Evolutionary conservation across 2,888 invertebrate species (phyloP).

Genomic region (Campaea margaritaria): DNA sequence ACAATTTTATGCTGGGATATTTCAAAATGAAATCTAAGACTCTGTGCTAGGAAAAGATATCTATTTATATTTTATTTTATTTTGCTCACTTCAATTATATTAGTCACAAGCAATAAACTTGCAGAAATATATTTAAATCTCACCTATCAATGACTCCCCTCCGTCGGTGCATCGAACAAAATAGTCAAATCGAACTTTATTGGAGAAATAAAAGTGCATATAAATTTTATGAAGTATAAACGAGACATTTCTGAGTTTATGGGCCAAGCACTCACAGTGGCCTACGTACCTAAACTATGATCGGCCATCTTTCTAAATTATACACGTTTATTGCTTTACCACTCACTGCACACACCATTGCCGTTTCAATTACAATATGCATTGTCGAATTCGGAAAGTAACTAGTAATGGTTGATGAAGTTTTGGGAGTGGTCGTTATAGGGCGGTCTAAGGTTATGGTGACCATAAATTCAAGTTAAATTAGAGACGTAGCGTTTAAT

Average conservation of each 20-base stretch:
- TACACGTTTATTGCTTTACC: constrained; percentile 23
- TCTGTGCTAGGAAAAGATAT: neutral
- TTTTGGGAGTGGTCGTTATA: constrained; percentile 39
- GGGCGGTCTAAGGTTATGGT: constrained; percentile 63
- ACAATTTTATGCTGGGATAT: neutral
- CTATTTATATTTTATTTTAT: neutral
- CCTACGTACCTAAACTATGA: constrained; percentile 47
- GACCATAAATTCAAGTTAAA: constrained; percentile 79
- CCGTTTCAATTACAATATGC: constrained; percentile 30
- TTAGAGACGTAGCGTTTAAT: constrained; percentile 81
- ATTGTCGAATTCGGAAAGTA: neutral
- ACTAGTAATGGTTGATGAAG: constrained; percentile 26
- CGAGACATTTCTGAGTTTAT: constrained; percentile 77
- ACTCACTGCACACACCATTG: constrained; percentile 19
- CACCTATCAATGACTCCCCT: constrained; percentile 40
- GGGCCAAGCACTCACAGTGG: constrained; percentile 69
- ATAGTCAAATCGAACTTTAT: constrained; percentile 81
- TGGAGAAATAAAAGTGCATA: constrained; percentile 80
- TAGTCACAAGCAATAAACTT: constrained; percentile 10
- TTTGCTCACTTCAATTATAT: neutral
- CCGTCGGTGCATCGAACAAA: constrained; percentile 58
- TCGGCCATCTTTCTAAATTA: constrained; percentile 38
- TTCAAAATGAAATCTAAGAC: too few relatives aligned
- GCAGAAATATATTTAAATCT: constrained; percentile 21
- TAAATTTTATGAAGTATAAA: constrained; percentile 84